Evolutionary conservation across 2,888 invertebrate genomes (phyloP).

Genomic region (Taenaris catops): DNA sequence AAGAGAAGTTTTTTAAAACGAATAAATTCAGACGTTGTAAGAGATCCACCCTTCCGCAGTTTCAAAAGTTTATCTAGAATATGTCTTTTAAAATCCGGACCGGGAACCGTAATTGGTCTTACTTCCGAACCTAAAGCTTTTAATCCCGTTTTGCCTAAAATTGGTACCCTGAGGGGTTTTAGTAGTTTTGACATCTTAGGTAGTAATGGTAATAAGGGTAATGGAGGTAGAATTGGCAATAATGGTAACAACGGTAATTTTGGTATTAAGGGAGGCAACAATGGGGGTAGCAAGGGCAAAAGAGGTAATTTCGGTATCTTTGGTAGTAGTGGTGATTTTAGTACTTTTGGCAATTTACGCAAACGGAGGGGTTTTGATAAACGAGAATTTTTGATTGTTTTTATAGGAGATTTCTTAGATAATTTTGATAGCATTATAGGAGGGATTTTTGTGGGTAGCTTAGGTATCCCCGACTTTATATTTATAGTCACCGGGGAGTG

Average conservation of each 20-base stretch:
- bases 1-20: constrained; percentile 40
- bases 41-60: constrained; percentile 39
- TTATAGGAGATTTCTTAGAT: constrained; percentile 24
- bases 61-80: constrained; percentile 38
- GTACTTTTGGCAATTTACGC: constrained; percentile 17
- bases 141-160: constrained; percentile 30
- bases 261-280: constrained; percentile 22
- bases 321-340: constrained; percentile 26
- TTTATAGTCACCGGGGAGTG: constrained; percentile 46
- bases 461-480: constrained; percentile 29
- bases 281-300: background rate
- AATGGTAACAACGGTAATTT: constrained; percentile 27
- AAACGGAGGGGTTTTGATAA: constrained; percentile 18
- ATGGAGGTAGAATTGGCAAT: constrained; percentile 26
- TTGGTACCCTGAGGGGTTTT: constrained; percentile 30
- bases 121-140: constrained; percentile 34
- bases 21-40: constrained; percentile 41
- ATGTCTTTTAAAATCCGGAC: constrained; percentile 8
- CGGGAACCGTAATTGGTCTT: constrained; percentile 28
- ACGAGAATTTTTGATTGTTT: constrained; percentile 28
- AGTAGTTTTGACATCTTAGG: constrained; percentile 27
- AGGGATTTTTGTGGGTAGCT: constrained; percentile 18
- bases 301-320: constrained; percentile 24
- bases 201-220: constrained; percentile 26
- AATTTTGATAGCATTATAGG: constrained; percentile 5